Conservation (phyloP, 1,140 invertebrate genomes). For the Bombus vancouverensis region DNA sequence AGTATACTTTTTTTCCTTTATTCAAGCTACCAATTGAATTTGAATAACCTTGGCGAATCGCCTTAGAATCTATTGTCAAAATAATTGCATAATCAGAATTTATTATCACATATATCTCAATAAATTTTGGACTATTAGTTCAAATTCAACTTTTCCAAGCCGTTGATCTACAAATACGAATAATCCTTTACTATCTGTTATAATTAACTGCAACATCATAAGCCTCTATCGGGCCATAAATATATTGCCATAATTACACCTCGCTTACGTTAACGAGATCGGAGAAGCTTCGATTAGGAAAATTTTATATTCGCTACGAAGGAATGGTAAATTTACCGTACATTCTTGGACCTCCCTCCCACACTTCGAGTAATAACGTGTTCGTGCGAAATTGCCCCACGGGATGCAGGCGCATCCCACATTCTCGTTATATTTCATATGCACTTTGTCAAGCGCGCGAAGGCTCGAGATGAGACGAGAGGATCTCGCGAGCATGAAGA, state of each 20-base stretch:
- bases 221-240: neutral
- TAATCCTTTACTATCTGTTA: neutral
- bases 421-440: slow-evolving; percentile 53
- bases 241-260: too few species aligned
- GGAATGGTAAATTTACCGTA: neutral
- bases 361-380: slow-evolving; percentile 28
- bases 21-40: too few species aligned
- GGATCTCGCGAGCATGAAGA: slow-evolving; percentile 34
- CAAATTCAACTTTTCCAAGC: neutral
- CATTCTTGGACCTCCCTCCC: neutral
- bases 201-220: neutral
- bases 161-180: neutral
- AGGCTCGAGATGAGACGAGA: slow-evolving; percentile 31
- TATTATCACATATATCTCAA: neutral
- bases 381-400: slow-evolving; percentile 40
- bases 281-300: neutral
- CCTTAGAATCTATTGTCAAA: too few species aligned
- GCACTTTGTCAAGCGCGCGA: slow-evolving; percentile 46
- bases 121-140: neutral
- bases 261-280: neutral
- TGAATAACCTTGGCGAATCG: too few species aligned
- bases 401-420: slow-evolving; percentile 15
- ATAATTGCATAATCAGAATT: neutral
- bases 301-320: neutral
- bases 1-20: too few species aligned